Evolutionary conservation across 2,113 vertebrate genomes (phyloP).

Genomic region (Cranoglanis bouderius): DNA sequence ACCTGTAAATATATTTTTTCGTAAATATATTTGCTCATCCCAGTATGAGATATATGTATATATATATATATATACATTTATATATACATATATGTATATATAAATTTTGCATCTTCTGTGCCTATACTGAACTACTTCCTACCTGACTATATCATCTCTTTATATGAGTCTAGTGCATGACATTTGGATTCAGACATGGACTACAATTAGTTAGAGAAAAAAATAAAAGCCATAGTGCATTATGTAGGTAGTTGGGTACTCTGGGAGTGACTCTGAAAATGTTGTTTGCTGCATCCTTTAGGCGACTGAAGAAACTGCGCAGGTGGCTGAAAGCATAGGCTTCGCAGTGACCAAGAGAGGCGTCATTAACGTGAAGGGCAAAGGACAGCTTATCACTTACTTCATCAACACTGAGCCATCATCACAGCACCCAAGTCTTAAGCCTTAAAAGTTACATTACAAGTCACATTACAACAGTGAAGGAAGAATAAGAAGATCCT

Average conservation of each 20-base stretch:
- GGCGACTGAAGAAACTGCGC: conserved; percentile 84
- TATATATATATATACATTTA: too few relatives aligned
- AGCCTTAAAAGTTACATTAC: not conserved
- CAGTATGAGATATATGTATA: not conserved
- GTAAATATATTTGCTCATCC: not conserved
- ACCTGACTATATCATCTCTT: not conserved
- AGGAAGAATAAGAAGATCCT: not conserved
- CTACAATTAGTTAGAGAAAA: not conserved
- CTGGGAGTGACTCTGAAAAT: not conserved
- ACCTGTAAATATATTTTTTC: not conserved
- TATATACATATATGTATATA: too few relatives aligned
- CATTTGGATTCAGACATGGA: not conserved
- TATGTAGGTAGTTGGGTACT: not conserved
- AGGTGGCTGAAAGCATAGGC: conserved; percentile 76
- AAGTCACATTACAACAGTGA: not conserved
- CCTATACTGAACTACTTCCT: not conserved
- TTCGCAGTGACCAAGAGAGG: conserved; percentile 79
- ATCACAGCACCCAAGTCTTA: not conserved
- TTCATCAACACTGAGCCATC: conserved; percentile 73
- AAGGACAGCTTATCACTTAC: conserved; percentile 87
- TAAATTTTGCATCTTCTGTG: not conserved
- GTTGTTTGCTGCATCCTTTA: conserved; percentile 54
- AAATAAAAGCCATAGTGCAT: not conserved
- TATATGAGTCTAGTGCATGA: not conserved
- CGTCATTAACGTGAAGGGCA: conserved; percentile 84